A percentile compares a stretch with the other conserved stretches of the same genome.
phyloP scores from a whole-genome alignment of 2,888 invertebrate species.

The Idaea biselata region DNA sequence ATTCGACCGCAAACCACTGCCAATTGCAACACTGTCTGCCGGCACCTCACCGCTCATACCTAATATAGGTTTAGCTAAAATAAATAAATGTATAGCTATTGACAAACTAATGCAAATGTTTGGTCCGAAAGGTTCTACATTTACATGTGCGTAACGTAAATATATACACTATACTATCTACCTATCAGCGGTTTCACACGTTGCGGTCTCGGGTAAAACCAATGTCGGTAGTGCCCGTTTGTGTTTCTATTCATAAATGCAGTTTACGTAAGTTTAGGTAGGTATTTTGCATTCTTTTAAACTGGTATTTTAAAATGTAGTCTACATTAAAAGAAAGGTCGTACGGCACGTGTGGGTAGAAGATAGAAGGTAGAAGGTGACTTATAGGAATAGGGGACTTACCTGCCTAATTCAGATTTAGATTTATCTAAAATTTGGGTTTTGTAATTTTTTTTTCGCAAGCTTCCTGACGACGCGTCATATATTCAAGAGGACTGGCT shows the following conservation, averaged over 20 bases:
- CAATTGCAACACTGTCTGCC: conserved; percentile 42
- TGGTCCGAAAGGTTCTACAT: conserved; percentile 19
- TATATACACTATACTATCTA: conserved; percentile 9
- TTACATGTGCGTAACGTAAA: conserved; percentile 12
- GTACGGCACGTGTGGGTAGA: conserved; percentile 30
- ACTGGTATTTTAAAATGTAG: conserved; percentile 32
- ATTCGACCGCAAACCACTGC: conserved; percentile 30
- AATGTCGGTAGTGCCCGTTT: conserved; percentile 9
- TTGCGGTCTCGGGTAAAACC: conserved; percentile 12
- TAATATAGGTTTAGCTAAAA: conserved; percentile 29
- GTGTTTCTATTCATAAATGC: conserved; percentile 8
- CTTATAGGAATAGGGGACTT: no score
- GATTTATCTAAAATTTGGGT: no score
- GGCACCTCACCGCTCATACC: conserved; percentile 39
- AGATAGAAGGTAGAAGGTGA: background rate
- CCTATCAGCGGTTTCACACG: conserved; percentile 9
- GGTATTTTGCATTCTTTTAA: conserved; percentile 32
- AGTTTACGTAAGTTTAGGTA: conserved; percentile 17
- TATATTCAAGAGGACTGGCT: no score
- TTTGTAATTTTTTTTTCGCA: no score
- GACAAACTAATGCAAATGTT: conserved; percentile 19
- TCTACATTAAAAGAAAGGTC: conserved; percentile 48
- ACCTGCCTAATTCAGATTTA: no score
- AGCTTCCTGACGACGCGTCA: no score
- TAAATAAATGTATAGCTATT: conserved; percentile 11